phyloP scores from a whole-genome alignment of 2,113 vertebrate genomes.

The Progne subis region DNA sequence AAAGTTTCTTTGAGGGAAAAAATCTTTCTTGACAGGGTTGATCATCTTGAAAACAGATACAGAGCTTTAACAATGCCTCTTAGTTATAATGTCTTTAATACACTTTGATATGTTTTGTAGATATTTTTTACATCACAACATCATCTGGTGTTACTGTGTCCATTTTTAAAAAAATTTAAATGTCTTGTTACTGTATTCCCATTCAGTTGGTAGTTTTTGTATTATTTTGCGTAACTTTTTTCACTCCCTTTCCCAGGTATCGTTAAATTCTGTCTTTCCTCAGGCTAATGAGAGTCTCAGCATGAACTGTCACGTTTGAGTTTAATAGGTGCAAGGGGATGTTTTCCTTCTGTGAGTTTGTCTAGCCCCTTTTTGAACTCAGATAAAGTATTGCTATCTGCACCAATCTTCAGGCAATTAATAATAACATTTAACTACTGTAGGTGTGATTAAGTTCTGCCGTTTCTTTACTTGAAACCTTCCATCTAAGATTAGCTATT shows the following conservation, averaged over 20 bases:
- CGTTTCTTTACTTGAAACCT: neutral
- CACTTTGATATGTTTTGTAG: neutral
- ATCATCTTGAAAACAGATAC: neutral
- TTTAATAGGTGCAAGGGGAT: neutral
- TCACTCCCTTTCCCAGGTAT: neutral
- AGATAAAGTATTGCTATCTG: neutral
- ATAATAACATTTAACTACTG: neutral
- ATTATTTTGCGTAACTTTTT: neutral
- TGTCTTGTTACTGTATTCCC: neutral
- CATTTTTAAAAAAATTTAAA: neutral
- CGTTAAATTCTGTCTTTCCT: neutral
- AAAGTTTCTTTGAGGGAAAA: neutral
- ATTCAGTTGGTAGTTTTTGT: neutral
- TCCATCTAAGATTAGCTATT: neutral
- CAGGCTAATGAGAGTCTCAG: neutral
- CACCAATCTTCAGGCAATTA: neutral
- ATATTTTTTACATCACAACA: rapidly evolving
- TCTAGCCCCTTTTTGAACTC: neutral
- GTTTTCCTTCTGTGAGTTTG: neutral
- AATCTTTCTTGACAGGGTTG: neutral
- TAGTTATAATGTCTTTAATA: neutral
- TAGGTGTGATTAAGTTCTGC: neutral
- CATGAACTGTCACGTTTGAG: neutral
- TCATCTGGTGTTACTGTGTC: neutral
- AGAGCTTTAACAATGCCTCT: neutral